Conservation (phyloP, 1,140 invertebrate genomes). For the Trachymyrmex septentrionalis region DNA sequence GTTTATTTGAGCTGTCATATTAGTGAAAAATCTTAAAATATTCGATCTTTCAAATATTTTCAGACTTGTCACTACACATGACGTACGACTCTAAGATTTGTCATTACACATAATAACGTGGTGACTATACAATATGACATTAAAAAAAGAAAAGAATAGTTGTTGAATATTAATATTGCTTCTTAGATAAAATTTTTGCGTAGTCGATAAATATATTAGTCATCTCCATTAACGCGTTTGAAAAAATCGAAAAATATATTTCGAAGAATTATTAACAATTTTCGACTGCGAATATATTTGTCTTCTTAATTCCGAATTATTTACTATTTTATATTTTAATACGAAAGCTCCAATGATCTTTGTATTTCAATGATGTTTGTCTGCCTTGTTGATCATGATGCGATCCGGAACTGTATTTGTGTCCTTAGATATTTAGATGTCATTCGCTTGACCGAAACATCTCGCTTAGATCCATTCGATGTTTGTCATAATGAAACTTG, state of each 20-base stretch:
- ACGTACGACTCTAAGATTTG: too few relatives aligned
- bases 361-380: neutral
- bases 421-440: neutral
- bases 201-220: neutral
- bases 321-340: neutral
- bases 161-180: neutral
- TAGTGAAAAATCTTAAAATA: too few relatives aligned
- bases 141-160: too few relatives aligned
- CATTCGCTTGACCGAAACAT: neutral
- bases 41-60: too few relatives aligned
- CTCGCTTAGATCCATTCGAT: conserved; percentile 9
- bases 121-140: too few relatives aligned
- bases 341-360: neutral
- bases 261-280: neutral
- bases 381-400: neutral
- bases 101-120: too few relatives aligned
- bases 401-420: neutral
- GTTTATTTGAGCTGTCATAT: too few relatives aligned
- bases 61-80: too few relatives aligned
- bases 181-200: neutral
- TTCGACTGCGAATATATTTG: neutral
- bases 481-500: neutral
- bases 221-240: neutral
- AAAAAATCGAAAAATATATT: neutral
- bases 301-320: neutral